Evolutionary conservation across 2,797 vertebrate genomes (phyloP).

Genomic region (Tachyglossus aculeatus): DNA sequence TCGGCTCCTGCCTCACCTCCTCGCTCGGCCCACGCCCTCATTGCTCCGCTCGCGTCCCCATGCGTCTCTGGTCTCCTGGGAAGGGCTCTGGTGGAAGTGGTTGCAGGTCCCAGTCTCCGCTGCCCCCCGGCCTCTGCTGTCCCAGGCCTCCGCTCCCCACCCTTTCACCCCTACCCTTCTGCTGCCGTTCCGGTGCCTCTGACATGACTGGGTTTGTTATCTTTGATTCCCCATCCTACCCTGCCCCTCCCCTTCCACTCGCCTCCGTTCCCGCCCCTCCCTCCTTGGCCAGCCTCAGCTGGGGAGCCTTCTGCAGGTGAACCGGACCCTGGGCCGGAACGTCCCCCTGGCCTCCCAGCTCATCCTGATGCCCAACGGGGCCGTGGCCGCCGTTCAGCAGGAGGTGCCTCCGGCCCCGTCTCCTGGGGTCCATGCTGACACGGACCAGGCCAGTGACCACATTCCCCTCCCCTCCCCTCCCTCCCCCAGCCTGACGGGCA

Average conservation of each 20-base stretch:
- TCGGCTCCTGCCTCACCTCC: too few relatives aligned
- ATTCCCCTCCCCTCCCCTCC: background rate
- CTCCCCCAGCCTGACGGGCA: background rate
- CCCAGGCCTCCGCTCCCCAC: too few relatives aligned
- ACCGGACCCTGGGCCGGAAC: slow-evolving; percentile 81
- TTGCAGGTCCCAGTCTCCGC: too few relatives aligned
- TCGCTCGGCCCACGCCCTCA: too few relatives aligned
- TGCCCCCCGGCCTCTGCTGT: too few relatives aligned
- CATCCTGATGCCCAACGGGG: slow-evolving; percentile 97
- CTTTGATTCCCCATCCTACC: slow-evolving; percentile 26
- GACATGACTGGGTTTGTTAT: too few relatives aligned
- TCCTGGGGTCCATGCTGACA: slow-evolving; percentile 85
- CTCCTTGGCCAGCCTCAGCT: slow-evolving; percentile 78
- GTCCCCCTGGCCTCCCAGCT: slow-evolving; percentile 94
- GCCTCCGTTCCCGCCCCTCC: slow-evolving; percentile 21
- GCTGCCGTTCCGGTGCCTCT: too few relatives aligned
- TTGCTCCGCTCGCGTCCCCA: too few relatives aligned
- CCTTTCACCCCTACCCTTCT: too few relatives aligned
- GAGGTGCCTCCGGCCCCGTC: slow-evolving; percentile 82
- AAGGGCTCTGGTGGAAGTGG: too few relatives aligned
- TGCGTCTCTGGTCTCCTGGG: too few relatives aligned
- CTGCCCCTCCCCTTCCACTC: slow-evolving; percentile 35
- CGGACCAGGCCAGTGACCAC: slow-evolving; percentile 86
- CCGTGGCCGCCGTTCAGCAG: slow-evolving; percentile 90
- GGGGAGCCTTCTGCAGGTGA: slow-evolving; percentile 83